Evolutionary conservation across 2,888 invertebrate genomes (phyloP).

Genomic region (Maniola hyperantus): DNA sequence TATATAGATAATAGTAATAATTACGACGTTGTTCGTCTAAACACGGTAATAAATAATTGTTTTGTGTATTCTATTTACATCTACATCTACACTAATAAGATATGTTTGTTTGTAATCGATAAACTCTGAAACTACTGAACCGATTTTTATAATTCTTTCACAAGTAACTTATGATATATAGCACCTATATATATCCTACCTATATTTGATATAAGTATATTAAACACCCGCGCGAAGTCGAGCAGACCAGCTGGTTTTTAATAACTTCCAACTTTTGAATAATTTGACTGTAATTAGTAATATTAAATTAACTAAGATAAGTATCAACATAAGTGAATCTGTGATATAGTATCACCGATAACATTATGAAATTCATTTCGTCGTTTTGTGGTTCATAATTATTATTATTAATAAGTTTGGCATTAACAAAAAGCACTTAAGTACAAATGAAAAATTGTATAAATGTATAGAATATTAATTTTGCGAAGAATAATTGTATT

Average conservation of each 20-base stretch:
- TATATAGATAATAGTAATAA: background rate
- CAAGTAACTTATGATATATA: no score
- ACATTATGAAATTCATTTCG: conserved; percentile 28
- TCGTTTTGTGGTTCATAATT: conserved; percentile 27
- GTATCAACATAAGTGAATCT: conserved; percentile 43
- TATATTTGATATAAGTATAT: no score
- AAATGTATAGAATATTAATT: conserved; percentile 40
- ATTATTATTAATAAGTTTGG: conserved; percentile 31
- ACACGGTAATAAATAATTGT: background rate
- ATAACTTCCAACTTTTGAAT: background rate
- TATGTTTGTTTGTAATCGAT: no score
- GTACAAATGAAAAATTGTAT: conserved; percentile 62
- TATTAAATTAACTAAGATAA: conserved; percentile 4
- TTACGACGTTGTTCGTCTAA: background rate
- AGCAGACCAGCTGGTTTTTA: no score
- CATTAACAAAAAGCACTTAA: conserved; percentile 62
- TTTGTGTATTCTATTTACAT: no score
- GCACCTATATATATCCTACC: no score
- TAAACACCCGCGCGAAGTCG: no score
- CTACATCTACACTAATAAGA: no score
- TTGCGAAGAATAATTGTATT: conserved; percentile 40
- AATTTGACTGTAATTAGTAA: conserved; percentile 22
- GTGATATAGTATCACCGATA: conserved; percentile 45
- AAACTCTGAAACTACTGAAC: no score
- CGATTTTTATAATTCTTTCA: no score